Evolutionary conservation across 2,797 vertebrate species (phyloP).

Genomic region (Carcharodon carcharias): DNA sequence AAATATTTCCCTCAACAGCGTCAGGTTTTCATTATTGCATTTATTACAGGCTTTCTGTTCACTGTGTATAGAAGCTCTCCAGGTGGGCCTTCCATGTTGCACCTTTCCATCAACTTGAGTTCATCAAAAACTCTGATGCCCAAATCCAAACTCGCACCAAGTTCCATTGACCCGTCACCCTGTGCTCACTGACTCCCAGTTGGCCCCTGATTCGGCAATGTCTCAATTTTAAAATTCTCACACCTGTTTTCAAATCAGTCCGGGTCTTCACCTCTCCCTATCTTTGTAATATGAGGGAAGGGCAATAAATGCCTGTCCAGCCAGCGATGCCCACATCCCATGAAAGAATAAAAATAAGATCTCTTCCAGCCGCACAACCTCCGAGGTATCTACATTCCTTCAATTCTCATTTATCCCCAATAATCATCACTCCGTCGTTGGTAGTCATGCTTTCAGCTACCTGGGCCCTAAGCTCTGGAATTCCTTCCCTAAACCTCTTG

Average conservation of each 20-base stretch:
- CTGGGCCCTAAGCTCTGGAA: background rate
- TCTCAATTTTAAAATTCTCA: background rate
- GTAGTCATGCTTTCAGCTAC: background rate
- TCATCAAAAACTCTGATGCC: background rate
- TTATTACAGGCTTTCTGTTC: background rate
- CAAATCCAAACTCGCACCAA: background rate
- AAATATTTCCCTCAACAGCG: background rate
- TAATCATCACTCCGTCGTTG: background rate
- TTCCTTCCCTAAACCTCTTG: background rate
- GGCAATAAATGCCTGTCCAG: too few relatives aligned
- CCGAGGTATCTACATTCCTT: background rate
- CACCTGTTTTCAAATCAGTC: background rate
- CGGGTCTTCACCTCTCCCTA: background rate
- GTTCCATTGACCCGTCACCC: background rate
- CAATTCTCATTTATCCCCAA: background rate
- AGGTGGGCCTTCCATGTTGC: background rate
- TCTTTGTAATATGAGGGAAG: background rate
- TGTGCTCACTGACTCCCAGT: background rate
- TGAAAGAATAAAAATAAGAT: too few relatives aligned
- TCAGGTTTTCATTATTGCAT: background rate
- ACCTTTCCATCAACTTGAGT: background rate
- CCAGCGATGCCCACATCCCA: too few relatives aligned
- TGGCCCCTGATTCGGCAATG: background rate
- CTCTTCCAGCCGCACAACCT: background rate
- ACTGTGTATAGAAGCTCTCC: background rate